These are phyloP conservation scores for Chitala chitala DNA, from an alignment of 2,113 vertebrate species.

Conservation along the genomic window DNA sequence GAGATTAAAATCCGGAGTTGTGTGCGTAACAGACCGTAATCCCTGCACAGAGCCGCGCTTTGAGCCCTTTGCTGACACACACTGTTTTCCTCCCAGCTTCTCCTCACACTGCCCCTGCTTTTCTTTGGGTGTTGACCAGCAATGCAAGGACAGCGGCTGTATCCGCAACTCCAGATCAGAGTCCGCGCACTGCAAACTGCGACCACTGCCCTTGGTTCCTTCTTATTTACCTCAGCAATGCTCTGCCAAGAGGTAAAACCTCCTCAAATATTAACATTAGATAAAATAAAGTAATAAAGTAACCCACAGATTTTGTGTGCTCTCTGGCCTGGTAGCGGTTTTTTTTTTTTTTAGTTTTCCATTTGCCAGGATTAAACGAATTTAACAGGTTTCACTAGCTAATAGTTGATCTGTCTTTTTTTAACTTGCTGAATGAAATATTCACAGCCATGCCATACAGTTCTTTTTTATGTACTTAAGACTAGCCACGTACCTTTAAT, in stretches of 20 bases:
- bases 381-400: no score
- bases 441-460: no score
- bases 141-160: neutral
- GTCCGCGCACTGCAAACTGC: neutral
- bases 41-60: constrained; percentile 4
- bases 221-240: constrained; percentile 10
- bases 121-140: constrained; percentile 17
- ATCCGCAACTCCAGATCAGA: constrained; percentile 11
- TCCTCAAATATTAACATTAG: constrained; percentile 18
- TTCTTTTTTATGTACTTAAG: no score
- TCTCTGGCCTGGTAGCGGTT: no score
- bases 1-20: neutral
- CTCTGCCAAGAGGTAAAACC: constrained; percentile 1
- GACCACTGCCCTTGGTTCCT: constrained; percentile 14
- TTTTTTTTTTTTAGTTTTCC: constrained; percentile 7
- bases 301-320: neutral
- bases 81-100: neutral
- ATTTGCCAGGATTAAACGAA: constrained; percentile 1
- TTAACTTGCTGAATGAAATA: no score
- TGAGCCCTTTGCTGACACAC: neutral
- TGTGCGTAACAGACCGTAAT: neutral
- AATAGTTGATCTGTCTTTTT: no score
- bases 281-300: constrained; percentile 24
- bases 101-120: constrained; percentile 23
- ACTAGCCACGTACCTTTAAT: no score